Evolutionary conservation across 2,113 vertebrate genomes (phyloP), one percentile per base, ranked within the genome.

Genomic region (Calonectris borealis): DNA sequence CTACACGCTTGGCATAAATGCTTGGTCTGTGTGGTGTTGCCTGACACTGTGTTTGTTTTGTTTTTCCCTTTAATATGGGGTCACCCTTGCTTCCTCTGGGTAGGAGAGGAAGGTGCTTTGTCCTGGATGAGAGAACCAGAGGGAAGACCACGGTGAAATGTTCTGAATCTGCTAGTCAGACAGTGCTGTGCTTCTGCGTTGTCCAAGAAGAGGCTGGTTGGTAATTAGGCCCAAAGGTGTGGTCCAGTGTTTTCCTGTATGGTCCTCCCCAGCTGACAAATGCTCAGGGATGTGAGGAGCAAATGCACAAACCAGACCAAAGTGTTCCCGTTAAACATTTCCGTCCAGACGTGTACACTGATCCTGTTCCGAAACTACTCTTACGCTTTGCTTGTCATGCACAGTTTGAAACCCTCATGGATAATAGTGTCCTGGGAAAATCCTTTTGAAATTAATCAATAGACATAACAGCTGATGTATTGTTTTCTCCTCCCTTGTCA

Each of bases 1-100:
- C 34, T 40, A 0, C 5, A 7, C 2, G 3, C 19, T 13, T 34
- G n/a, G 49, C 7, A 9, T 31, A 34, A 51, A 6, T 2, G 11
- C 24, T 68, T 42, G 31, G 24, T 73, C 34, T 29, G 44, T 51
- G 42, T 48, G 38, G 31, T 20, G 24, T 32, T n/a, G 24, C 46
- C 48, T 51, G 71, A 22, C 7, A 3, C 21, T 0, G 3, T 27
- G 31, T 38, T 84, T 2, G 1, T 21, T 79, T 66, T 29, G 10
- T 69, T 85, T 75, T 75, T 38, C 13, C 31, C 14, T 64, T 71
- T 48, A 36, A 48, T 26, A 14, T 1, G 26, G 36, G 40, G 4
- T 81, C 24, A 7, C 7, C 5, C 3, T 48, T 51, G 31, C 25
- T n/a, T 32, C 21, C 14, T 20, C 17, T 34, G 55, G 17, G 16